phyloP scores from a whole-genome alignment of 2,888 invertebrate species.

The Alcis repandata region DNA sequence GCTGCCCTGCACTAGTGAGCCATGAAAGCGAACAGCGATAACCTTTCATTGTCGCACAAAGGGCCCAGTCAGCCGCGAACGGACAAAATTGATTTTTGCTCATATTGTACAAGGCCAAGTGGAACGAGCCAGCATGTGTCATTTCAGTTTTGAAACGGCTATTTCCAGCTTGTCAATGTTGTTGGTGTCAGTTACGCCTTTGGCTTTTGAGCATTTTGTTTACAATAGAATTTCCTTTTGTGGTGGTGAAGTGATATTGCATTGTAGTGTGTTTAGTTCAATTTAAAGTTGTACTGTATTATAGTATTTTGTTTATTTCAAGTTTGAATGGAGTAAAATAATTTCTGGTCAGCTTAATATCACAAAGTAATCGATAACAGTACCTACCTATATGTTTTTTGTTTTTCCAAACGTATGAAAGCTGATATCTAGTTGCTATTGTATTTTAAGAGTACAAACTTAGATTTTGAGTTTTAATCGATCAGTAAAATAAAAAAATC shows the following conservation, averaged over 20 bases:
- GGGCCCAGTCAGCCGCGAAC: slow-evolving; percentile 75
- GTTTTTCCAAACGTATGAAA: too few relatives aligned
- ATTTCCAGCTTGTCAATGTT: slow-evolving; percentile 27
- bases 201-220: neutral
- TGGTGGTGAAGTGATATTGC: too few relatives aligned
- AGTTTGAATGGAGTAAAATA: neutral
- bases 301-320: neutral
- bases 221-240: too few relatives aligned
- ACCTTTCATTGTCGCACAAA: slow-evolving; percentile 81
- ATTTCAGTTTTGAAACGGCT: slow-evolving; percentile 17
- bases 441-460: too few relatives aligned
- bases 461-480: too few relatives aligned
- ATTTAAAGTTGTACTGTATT: too few relatives aligned
- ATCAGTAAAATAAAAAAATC: too few relatives aligned
- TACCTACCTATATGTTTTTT: too few relatives aligned
- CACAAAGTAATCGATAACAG: too few relatives aligned
- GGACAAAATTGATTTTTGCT: slow-evolving; percentile 80
- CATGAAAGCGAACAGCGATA: slow-evolving; percentile 82
- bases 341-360: too few relatives aligned
- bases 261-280: too few relatives aligned
- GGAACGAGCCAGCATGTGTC: slow-evolving; percentile 29
- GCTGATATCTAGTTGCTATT: too few relatives aligned
- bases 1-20: slow-evolving; percentile 67
- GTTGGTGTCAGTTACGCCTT: neutral
- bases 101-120: slow-evolving; percentile 62